These are phyloP conservation scores for Nycticorax nycticorax DNA, from an alignment of 2,113 vertebrate genomes.

Conservation along the genomic window DNA sequence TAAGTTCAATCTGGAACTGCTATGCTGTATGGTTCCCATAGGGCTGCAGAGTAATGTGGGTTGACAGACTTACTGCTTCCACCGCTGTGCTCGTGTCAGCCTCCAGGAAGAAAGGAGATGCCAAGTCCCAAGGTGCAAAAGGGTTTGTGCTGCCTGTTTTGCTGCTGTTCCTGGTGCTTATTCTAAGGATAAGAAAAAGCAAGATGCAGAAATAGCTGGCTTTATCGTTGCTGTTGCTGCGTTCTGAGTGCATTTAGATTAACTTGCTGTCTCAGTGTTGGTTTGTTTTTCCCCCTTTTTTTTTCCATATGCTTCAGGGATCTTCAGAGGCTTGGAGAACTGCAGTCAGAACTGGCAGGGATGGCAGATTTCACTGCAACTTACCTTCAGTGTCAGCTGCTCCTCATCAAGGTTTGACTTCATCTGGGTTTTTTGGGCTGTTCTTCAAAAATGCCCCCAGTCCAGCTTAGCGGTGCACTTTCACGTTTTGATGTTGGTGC, in stretches of 20 bases:
- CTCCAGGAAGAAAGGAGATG: background rate
- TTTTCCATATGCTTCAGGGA: constrained; percentile 75
- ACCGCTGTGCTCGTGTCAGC: background rate
- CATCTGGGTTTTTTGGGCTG: background rate
- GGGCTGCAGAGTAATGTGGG: background rate
- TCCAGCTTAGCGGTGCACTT: background rate
- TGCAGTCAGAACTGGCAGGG: constrained; percentile 92
- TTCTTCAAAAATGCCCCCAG: background rate
- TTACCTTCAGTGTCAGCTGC: constrained; percentile 92
- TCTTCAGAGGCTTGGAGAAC: constrained; percentile 90
- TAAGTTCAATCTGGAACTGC: background rate
- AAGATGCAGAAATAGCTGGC: background rate
- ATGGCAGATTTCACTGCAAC: constrained; percentile 94
- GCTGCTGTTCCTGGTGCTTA: background rate
- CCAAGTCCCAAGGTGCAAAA: background rate
- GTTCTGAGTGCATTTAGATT: background rate
- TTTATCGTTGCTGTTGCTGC: background rate
- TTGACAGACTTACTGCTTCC: constrained; percentile 9
- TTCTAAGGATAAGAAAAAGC: background rate
- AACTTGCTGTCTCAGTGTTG: background rate
- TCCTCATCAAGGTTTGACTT: constrained; percentile 88
- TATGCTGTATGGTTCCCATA: background rate
- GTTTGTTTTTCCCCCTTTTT: too few species aligned
- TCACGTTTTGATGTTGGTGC: background rate
- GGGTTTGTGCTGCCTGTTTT: background rate